Evolutionary conservation across 2,797 vertebrate genomes (phyloP).

Genomic region (Macropus fuliginosus): DNA sequence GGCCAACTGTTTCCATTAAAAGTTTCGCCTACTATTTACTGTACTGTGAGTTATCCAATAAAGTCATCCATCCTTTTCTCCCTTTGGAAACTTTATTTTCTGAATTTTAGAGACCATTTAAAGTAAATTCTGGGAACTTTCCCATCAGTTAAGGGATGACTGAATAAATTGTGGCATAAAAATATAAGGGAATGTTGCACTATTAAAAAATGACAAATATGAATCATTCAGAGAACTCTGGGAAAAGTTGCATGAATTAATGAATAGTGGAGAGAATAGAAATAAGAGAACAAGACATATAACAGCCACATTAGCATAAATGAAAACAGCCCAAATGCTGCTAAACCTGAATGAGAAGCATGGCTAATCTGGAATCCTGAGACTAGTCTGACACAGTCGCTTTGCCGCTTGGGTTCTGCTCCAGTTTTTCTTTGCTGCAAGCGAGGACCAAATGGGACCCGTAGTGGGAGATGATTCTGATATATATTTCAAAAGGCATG

Average conservation of each 20-base stretch:
- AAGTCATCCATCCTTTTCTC: background rate
- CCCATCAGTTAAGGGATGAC: background rate
- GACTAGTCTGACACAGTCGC: background rate
- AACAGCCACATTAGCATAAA: background rate
- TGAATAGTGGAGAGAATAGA: background rate
- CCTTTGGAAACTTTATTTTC: background rate
- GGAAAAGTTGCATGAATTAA: background rate
- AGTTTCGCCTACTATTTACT: conserved; percentile 34
- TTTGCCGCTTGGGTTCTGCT: background rate
- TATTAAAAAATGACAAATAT: background rate
- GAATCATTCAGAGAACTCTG: background rate
- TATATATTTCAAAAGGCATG: background rate
- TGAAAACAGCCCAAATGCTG: background rate
- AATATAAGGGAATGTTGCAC: background rate
- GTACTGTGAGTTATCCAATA: background rate
- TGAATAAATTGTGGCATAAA: background rate
- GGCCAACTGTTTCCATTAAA: conserved; percentile 29
- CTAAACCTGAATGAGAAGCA: background rate
- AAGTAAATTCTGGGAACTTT: background rate
- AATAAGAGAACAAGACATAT: background rate
- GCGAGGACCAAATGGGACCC: background rate
- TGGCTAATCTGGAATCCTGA: background rate
- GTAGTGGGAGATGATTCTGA: background rate
- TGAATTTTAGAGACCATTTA: background rate
- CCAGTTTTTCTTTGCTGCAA: background rate